Evolutionary conservation across 2,888 invertebrate genomes (phyloP).

Genomic region (Oithona nana): DNA sequence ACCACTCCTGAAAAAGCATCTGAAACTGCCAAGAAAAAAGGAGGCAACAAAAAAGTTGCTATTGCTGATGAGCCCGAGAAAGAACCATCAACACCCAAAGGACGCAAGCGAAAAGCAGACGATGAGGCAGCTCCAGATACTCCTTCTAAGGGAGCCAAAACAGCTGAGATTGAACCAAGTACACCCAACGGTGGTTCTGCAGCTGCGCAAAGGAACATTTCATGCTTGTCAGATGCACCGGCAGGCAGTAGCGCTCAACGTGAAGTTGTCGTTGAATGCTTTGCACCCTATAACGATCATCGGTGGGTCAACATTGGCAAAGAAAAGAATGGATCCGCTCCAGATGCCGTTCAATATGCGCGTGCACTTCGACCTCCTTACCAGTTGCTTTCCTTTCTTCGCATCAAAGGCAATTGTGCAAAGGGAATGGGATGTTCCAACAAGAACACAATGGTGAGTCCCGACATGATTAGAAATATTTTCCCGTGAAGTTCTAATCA

Average conservation of each 20-base stretch:
- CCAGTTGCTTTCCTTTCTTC: slow-evolving; percentile 11
- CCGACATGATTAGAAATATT: too few relatives aligned
- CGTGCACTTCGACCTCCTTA: slow-evolving; percentile 14
- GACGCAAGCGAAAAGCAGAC: background rate
- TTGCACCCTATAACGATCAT: slow-evolving; percentile 17
- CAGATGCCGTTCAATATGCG: slow-evolving; percentile 15
- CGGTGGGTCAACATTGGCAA: slow-evolving; percentile 16
- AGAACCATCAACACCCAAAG: background rate
- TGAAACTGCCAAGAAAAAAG: background rate
- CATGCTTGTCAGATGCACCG: slow-evolving; percentile 6
- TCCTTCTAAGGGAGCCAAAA: background rate
- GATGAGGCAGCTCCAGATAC: background rate
- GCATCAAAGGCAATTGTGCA: slow-evolving; percentile 10
- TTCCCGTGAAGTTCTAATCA: background rate
- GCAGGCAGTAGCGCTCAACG: background rate
- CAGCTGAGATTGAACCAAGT: background rate
- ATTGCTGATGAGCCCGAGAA: background rate
- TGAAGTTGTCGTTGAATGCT: slow-evolving; percentile 17
- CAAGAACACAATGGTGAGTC: slow-evolving; percentile 16
- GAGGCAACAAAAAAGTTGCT: too few relatives aligned
- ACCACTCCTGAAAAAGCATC: background rate
- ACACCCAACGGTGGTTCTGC: background rate
- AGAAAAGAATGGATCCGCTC: slow-evolving; percentile 8
- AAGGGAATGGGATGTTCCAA: slow-evolving; percentile 15
- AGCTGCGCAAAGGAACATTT: background rate